Base-by-base conservation (phyloP, 2,797 vertebrate genomes). In the Selene dorsalis region DNA sequence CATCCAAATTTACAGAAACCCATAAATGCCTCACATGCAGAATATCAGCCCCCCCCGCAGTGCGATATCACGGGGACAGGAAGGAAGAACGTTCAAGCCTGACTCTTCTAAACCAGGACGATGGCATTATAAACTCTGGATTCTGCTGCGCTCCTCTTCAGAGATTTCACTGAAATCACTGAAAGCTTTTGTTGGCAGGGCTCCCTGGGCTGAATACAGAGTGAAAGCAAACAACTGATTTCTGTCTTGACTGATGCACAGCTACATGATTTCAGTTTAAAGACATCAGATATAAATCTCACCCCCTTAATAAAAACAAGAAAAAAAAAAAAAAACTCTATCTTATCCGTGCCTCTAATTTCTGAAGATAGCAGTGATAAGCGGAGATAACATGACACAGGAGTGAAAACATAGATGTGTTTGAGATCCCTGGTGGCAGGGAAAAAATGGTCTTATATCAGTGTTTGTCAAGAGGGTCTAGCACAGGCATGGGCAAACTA, bases 391-490 rank as follows among this genome's bases (percentile, higher is more conserved):
- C 66, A 71, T 12, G 11, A 41, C 68, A 18, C 50, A 73, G 60
- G 17, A 77, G 66, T 39, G 65, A 52, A 75, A 77, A 83, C 65
- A 80, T 47, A 71, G 77, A 87, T 69, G 45, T 48, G 35, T 71
- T 86, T 84, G 84, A 88, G 86, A 86, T 85, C 74, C 56, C 70
- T 59, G 79, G 43, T 69, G 18, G 64, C 35, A 61, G 72, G 52
- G 43, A 52, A 12, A 24, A 68, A 78, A 24, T 9, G 16, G 17
- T 18, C 18, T 85, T 68, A 69, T 72, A 61, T 56, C 45, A 75
- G 69, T 82, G 62, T 86, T 71, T 79, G 67, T 76, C 68, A 32
- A 43, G 43, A 39, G 41, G 55, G 18, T 28, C 18, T 20, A n/a
- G n/a, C n/a, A n/a, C n/a, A n/a, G n/a, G n/a, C n/a, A n/a, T n/a